Evolutionary conservation across 1,140 invertebrate species (phyloP), one percentile per base, ranked within the genome.

Genomic region (Diploscapter pachys): DNA sequence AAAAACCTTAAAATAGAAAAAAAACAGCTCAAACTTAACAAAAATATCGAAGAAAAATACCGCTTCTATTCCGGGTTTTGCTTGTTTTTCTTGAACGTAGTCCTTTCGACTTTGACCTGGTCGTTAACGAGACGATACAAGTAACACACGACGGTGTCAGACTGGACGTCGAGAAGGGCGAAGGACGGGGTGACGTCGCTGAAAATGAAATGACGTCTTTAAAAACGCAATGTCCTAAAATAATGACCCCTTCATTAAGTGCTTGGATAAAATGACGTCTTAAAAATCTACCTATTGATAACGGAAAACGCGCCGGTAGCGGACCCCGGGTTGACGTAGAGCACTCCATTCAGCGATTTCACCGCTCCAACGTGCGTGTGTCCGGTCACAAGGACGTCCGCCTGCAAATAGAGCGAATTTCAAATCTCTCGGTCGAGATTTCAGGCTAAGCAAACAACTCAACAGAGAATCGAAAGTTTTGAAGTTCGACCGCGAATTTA

Each of bases 331-430:
- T 99, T 99, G 61, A 99, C 97, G 86, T 95, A 99, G 88, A 99
- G 98, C 86, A 96, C 96, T 82, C 95, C 96, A 86, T 97, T 95
- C 88, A 97, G 94, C 87, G 99, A 96, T 86, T 95, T 98, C 0
- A 95, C 95, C 86, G 97, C 94, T 89, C 98, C 99, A 81, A 94
- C 93, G 87, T 99, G 96, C 5, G 96, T 99, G 86, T 99, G 96
- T 0, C 97, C 97, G 13, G 95, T 95, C 83, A 99, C 98, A 5
- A 99, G 89, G 81, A 99, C 98, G 87, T 99, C 97, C 11, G 99
- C 97, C 87, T 98, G 95, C 9, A 99, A 31, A 31, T 31, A 31
- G 31, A 31, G 31, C 31, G 31, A 31, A 31, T 31, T 31, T 31
- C 31, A 31, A 31, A 31, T 31, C 31, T 31, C 31, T 31, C 31